Evolutionary conservation across 2,888 invertebrate genomes (phyloP), one percentile per base, ranked within the genome.

Genomic region (Acleris holmiana): DNA sequence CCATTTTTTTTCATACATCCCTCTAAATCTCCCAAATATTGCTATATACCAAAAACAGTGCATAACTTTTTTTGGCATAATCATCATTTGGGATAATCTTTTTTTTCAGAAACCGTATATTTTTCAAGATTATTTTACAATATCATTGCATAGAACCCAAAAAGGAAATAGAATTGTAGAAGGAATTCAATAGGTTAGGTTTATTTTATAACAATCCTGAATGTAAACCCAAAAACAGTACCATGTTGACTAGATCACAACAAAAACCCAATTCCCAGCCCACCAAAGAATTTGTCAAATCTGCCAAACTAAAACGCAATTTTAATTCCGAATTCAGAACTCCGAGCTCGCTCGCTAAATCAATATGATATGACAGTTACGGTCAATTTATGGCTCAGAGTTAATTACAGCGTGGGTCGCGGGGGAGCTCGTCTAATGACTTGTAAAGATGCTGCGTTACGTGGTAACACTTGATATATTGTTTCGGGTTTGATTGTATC

Each of bases 301-400:
- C 44, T 59, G 59, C 59, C 49, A 49, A 65, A 65, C 59, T 59
- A 51, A 64, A 55, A 54, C 29, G 59, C 64, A 59, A 65, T 65
- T 65, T 65, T 65, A 65, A 65, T 65, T 65, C 64, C 13, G 29
- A 54, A 65, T 54, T 48, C 63, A 29, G 50, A 50, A 57, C 48
- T 58, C 55, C 72, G 66, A 69, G 71, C 78, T n/a, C 84, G 75
- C 84, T 89, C 85, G 91, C 91, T 92, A 92, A 93, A 92, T 93
- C 93, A 91, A 92, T 93, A 92, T 92, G 90, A 92, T 92, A 92
- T 91, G 92, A 93, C 92, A 93, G 92, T 91, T 89, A 87, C 87
- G 90, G 90, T 91, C 92, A 91, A 92, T 92, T 92, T 92, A 93
- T 92, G 89, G 89, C 88, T 87, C 86, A 84, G 85, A 82, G 92